Evolutionary conservation across 1,140 invertebrate species (phyloP).

Genomic region (Streblospio benedicti): DNA sequence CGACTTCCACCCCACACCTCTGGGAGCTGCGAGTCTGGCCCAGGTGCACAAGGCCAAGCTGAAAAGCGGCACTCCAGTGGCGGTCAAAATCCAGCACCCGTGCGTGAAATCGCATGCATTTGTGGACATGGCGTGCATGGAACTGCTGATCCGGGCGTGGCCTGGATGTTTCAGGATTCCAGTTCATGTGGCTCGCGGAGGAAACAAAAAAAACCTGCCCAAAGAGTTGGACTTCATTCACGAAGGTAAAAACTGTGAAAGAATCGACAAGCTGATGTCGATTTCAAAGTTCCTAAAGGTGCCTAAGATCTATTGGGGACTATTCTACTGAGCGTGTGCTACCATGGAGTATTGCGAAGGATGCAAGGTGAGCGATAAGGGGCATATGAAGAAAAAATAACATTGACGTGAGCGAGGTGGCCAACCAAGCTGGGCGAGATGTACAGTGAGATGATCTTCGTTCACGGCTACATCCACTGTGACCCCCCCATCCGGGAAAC

Average conservation of each 20-base stretch:
- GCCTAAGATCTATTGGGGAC: constrained; percentile 69
- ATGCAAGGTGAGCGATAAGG: constrained; percentile 83
- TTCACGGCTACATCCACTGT: constrained; percentile 91
- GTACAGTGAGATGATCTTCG: constrained; percentile 98
- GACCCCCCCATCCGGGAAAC: constrained; percentile 99
- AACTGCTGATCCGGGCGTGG: constrained; percentile 57
- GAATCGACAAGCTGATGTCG: constrained; percentile 51
- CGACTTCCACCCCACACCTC: constrained; percentile 71
- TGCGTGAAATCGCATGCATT: constrained; percentile 75
- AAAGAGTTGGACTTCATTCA: constrained; percentile 82
- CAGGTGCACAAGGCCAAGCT: constrained; percentile 86
- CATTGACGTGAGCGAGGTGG: constrained; percentile 55
- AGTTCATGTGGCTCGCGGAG: constrained; percentile 92
- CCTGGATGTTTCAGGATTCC: constrained; percentile 89
- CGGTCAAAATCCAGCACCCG: constrained; percentile 93
- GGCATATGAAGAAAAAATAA: constrained; percentile 75
- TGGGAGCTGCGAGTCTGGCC: constrained; percentile 91
- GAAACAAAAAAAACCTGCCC: constrained; percentile 89
- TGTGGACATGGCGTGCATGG: constrained; percentile 92
- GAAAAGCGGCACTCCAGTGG: constrained; percentile 74
- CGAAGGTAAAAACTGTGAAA: constrained; percentile 89
- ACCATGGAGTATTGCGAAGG: constrained; percentile 96
- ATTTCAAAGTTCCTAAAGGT: constrained; percentile 57
- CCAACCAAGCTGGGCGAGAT: constrained; percentile 78
- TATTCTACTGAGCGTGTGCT: constrained; percentile 73